A percentile compares a stretch with the other conserved stretches of the same genome.
phyloP scores from a whole-genome alignment of 1,140 invertebrate genomes.

The Meloidogyne hapla region DNA sequence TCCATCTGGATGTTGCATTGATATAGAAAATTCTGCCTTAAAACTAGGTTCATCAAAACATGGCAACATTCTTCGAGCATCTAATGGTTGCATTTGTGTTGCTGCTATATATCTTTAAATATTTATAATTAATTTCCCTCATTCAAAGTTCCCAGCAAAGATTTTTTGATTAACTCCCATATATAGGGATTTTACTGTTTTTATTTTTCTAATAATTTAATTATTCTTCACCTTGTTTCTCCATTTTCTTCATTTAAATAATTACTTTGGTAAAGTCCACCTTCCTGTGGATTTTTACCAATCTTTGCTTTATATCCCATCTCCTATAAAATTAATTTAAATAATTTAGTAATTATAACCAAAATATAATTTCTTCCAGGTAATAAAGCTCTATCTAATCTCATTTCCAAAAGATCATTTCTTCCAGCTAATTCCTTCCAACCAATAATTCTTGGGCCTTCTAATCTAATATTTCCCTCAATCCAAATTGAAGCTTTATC shows the following conservation, averaged over 20 bases:
- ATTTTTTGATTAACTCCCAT: too few species aligned
- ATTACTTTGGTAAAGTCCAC: conserved; percentile 7
- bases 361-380: conserved; percentile 13
- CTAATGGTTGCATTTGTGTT: conserved; percentile 57
- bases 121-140: conserved; percentile 16
- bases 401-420: conserved; percentile 25
- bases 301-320: conserved; percentile 11
- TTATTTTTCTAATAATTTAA: background rate
- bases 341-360: background rate
- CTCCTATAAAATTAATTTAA: conserved; percentile 8
- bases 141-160: too few species aligned
- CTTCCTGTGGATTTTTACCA: conserved; percentile 21
- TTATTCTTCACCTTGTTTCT: conserved; percentile 1
- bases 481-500: conserved; percentile 25
- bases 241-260: conserved; percentile 7
- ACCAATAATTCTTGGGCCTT: conserved; percentile 10
- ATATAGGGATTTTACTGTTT: too few species aligned
- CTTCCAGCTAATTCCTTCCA: conserved; percentile 25
- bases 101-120: conserved; percentile 35
- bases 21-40: conserved; percentile 54
- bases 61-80: conserved; percentile 56
- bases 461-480: background rate
- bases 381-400: conserved; percentile 13
- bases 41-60: conserved; percentile 60
- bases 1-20: conserved; percentile 37